Base-by-base conservation (phyloP, 2,888 invertebrate species). In the Pristionchus japonicus region DNA sequence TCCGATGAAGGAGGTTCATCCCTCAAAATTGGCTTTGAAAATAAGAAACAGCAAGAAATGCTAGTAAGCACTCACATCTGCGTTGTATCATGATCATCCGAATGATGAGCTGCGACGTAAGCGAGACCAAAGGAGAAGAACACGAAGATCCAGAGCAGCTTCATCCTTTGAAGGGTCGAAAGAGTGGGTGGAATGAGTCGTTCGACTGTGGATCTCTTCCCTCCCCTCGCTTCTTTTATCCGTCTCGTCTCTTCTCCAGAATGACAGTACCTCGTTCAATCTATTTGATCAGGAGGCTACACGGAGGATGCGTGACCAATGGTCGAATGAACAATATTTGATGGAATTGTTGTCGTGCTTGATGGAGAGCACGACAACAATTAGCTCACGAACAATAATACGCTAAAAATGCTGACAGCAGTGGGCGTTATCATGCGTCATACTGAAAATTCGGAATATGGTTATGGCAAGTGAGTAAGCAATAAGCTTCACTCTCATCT, bases 1-100 rank as follows among this genome's bases (percentile, higher is more conserved):
- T 88, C 77, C 57, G 37, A 87, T 88, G 49, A 67, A n/a, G 7
- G 61, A 20, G 61, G 52, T 52, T 52, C 52, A 61, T 61, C 52
- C 31, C 31, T 70, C 34, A 3, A 70, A 70, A 37, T n/a, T n/a
- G n/a, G n/a, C n/a, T n/a, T n/a, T n/a, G n/a, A 17, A 70, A 17
- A n/a, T n/a, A n/a, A n/a, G n/a, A n/a, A n/a, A n/a, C n/a, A n/a
- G n/a, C 13, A 11, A 64, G 31, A 20, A 3, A 9, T 6, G 13
- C 70, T 7, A 31, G 17, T 20, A 70, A 31, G 17, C 1, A 70
- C 61, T 7, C 27, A 61, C 61, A 3, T 23, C 23, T 61, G 61
- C 23, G 27, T 23, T 4, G 61, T n/a, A 61, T 61, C 23, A 61
- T 61, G 61, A 27, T 61, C n/a, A n/a, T 27, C 27, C 61, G 27